phyloP scores from a whole-genome alignment of 2,797 vertebrate genomes.

The Manis javanica region DNA sequence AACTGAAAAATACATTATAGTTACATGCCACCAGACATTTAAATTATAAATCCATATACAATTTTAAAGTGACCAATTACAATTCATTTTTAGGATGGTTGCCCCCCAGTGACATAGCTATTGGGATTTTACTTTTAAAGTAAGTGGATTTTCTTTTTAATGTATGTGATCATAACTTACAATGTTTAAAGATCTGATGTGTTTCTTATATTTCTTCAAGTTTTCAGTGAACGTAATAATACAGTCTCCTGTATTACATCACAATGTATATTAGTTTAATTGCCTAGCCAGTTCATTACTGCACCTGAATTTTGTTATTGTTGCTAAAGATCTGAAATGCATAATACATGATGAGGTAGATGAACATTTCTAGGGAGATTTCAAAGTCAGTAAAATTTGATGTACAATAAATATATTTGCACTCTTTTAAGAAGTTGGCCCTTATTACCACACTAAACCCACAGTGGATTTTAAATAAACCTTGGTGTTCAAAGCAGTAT shows the following conservation, averaged over 20 bases:
- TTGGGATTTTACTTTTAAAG: conserved; percentile 31
- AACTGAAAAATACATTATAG: conserved; percentile 45
- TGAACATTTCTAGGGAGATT: conserved; percentile 51
- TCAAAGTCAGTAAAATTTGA: conserved; percentile 71
- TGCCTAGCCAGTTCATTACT: conserved; percentile 13
- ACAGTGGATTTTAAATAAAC: conserved; percentile 68
- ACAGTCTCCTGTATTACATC: background rate
- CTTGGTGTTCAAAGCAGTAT: conserved; percentile 50
- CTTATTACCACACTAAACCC: conserved; percentile 62
- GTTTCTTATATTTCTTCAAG: conserved; percentile 9
- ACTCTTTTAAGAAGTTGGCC: background rate
- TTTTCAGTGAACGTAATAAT: conserved; percentile 32
- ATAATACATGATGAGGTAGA: conserved; percentile 38
- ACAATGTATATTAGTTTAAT: background rate
- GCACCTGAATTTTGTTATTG: conserved; percentile 36
- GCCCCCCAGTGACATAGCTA: background rate
- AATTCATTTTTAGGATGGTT: conserved; percentile 27
- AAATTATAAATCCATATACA: conserved; percentile 37
- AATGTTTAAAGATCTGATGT: background rate
- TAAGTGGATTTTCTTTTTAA: conserved; percentile 33
- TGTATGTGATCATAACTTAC: background rate
- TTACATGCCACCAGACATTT: conserved; percentile 24
- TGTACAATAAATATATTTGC: conserved; percentile 60
- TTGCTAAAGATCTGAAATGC: conserved; percentile 26
- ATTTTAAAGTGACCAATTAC: conserved; percentile 24